Conservation (phyloP, 2,113 vertebrate species). For the Oceanites oceanicus region DNA sequence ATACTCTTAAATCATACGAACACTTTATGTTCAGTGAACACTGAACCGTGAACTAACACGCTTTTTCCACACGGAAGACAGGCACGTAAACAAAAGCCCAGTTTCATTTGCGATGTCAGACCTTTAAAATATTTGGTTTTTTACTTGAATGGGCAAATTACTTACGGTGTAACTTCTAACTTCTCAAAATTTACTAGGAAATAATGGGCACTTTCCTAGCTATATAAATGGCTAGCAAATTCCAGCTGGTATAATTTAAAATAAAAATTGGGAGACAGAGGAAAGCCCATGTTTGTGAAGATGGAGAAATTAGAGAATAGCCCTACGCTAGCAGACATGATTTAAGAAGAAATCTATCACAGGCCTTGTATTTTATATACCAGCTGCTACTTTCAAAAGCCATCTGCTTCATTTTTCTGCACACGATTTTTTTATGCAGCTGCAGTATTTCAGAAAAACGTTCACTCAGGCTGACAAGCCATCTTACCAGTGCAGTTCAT, state of each 20-base stretch:
- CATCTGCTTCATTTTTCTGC: slow-evolving; percentile 54
- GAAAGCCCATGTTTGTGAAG: not conserved
- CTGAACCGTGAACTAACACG: not conserved
- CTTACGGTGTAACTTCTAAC: not conserved
- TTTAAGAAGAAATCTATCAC: slow-evolving; percentile 43
- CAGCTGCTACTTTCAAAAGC: slow-evolving; percentile 64
- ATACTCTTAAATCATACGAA: not conserved
- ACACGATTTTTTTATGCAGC: not conserved
- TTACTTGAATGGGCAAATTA: not conserved
- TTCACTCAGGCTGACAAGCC: not conserved
- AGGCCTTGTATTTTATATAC: slow-evolving; percentile 9
- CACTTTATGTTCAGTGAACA: no score
- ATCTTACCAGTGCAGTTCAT: not conserved
- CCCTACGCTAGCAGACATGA: not conserved
- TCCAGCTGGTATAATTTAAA: not conserved
- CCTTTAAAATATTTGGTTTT: not conserved
- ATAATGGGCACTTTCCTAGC: not conserved
- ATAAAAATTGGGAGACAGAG: not conserved
- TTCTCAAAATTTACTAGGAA: not conserved
- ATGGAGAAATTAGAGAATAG: not conserved
- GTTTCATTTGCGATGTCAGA: not conserved
- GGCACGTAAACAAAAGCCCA: not conserved
- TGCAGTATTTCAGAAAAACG: slow-evolving; percentile 1
- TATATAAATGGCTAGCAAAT: not conserved
- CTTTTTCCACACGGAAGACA: not conserved